A percentile compares a stretch with the other conserved stretches of the same genome.
These are phyloP conservation scores for Elephas maximus DNA, from an alignment of 2,113 vertebrate genomes.

Conservation along the genomic window DNA sequence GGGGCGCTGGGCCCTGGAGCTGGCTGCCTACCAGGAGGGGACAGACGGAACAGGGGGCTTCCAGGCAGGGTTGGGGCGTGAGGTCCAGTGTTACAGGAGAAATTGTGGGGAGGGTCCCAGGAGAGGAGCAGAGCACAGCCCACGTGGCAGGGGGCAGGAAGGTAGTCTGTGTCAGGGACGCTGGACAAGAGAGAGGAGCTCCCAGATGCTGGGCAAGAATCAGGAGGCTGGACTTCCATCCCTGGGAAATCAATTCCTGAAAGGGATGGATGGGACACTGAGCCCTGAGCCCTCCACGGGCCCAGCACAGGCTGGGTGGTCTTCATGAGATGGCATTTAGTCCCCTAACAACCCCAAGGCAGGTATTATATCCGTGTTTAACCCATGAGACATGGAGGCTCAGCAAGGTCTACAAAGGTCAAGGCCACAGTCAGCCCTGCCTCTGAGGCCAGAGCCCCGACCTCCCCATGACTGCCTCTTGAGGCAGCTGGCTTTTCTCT, in stretches of 20 bases:
- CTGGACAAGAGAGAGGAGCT: too few relatives aligned
- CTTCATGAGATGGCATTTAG: accelerated
- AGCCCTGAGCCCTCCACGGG: accelerated
- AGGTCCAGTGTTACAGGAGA: not conserved
- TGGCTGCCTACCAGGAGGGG: not conserved
- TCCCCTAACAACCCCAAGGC: not conserved
- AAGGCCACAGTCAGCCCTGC: not conserved
- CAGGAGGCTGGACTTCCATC: not conserved
- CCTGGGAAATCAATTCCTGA: not conserved
- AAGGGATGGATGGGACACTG: accelerated
- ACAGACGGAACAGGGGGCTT: accelerated
- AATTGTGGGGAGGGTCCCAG: too few relatives aligned
- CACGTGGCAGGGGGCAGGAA: not conserved
- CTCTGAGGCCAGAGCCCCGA: not conserved
- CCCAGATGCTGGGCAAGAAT: too few relatives aligned
- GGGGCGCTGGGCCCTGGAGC: not conserved
- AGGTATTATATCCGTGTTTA: too few relatives aligned
- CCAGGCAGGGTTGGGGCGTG: too few relatives aligned
- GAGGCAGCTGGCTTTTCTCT: not conserved
- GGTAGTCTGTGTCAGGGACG: not conserved
- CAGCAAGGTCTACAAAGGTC: too few relatives aligned
- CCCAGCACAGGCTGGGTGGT: not conserved
- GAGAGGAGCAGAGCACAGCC: not conserved
- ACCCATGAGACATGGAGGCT: too few relatives aligned
- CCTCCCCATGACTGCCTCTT: not conserved